phyloP scores from a whole-genome alignment of 2,888 invertebrate species.

The Venusia cambrica region DNA sequence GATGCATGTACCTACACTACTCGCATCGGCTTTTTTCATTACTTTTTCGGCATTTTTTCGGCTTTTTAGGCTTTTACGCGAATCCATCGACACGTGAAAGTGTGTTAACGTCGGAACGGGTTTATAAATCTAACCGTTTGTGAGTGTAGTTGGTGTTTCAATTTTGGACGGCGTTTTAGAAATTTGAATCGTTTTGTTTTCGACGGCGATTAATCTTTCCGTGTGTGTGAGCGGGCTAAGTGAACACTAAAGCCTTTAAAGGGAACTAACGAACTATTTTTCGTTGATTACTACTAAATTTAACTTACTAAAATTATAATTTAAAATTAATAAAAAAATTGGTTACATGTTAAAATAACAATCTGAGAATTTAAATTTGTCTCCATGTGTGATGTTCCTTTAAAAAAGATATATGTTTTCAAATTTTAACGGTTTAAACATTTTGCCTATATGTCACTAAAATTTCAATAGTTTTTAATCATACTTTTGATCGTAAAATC shows the following conservation, averaged over 20 bases:
- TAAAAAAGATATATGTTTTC: no score
- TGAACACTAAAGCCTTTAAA: slow-evolving; percentile 10
- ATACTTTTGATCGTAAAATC: no score
- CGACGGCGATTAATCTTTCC: slow-evolving; percentile 17
- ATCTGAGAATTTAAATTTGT: no score
- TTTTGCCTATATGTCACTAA: no score
- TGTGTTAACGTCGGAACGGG: slow-evolving; percentile 72
- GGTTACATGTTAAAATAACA: no score
- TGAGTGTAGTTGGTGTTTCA: slow-evolving; percentile 38
- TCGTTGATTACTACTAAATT: no score
- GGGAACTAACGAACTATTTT: slow-evolving; percentile 2
- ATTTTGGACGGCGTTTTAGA: slow-evolving; percentile 44
- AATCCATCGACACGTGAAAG: slow-evolving; percentile 79
- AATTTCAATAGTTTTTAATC: no score
- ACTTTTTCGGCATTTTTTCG: slow-evolving; percentile 56
- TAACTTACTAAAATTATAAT: no score
- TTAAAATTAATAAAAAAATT: no score
- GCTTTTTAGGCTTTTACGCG: slow-evolving; percentile 77
- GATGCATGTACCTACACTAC: slow-evolving; percentile 65
- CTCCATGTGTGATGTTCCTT: no score
- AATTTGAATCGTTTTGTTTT: slow-evolving; percentile 33
- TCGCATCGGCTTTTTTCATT: slow-evolving; percentile 42
- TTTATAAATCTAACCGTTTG: slow-evolving; percentile 69
- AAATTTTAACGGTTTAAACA: no score
- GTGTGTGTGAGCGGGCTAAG: slow-evolving; percentile 2